Percentiles rank a stretch among this genome's conserved stretches.
Conservation (phyloP, 1,140 invertebrate species). For the Sycobia sp. region DNA sequence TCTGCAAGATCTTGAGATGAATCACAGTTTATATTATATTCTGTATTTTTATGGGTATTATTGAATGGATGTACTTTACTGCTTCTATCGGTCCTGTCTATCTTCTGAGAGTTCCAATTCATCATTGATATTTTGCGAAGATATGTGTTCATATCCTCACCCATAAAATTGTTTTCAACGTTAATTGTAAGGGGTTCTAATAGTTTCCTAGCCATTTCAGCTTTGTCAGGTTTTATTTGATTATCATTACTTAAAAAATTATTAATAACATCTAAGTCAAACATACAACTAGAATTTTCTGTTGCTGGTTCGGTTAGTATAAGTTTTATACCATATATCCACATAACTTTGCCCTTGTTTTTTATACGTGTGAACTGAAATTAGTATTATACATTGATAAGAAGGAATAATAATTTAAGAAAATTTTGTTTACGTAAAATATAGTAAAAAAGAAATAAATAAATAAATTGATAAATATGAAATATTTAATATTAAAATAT, state of each 20-base stretch:
- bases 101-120: constrained; percentile 14
- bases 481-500: neutral
- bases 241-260: constrained; percentile 43
- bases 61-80: neutral
- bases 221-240: constrained; percentile 26
- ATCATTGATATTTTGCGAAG: constrained; percentile 33
- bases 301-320: constrained; percentile 44
- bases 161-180: constrained; percentile 32
- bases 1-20: constrained; percentile 26
- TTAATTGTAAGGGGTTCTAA: constrained; percentile 34
- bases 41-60: neutral
- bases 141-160: constrained; percentile 37
- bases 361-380: constrained; percentile 58
- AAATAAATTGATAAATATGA: neutral
- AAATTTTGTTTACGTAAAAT: constrained; percentile 5
- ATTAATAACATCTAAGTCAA: constrained; percentile 48
- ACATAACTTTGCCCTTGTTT: constrained; percentile 51
- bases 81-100: neutral
- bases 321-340: constrained; percentile 58
- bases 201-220: constrained; percentile 37
- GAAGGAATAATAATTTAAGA: constrained; percentile 3
- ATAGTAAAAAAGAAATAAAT: neutral
- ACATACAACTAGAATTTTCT: constrained; percentile 36
- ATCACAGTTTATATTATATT: constrained; percentile 24
- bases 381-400: constrained; percentile 23